Evolutionary conservation across 2,113 vertebrate genomes (phyloP).

Genomic region (Gambusia affinis): DNA sequence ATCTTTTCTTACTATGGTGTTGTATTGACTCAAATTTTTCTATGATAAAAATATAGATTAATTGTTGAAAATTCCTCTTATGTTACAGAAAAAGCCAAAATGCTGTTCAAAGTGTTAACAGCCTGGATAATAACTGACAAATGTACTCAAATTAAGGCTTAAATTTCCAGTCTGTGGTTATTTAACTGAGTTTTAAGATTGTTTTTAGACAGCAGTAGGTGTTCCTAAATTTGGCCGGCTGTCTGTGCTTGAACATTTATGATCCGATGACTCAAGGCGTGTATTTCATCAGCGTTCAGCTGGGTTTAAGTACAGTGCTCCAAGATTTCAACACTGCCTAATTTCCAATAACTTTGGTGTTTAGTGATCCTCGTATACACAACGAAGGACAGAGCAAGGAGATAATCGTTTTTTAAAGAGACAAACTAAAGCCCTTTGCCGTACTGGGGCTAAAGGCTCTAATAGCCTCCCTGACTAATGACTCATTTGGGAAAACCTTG

Average conservation of each 20-base stretch:
- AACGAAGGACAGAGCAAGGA: not conserved
- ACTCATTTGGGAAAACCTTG: not conserved
- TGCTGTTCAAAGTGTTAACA: no score
- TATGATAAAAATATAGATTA: no score
- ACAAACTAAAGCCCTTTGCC: not conserved
- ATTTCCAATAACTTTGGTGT: not conserved
- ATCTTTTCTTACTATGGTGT: no score
- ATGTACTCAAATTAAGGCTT: not conserved
- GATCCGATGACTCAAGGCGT: not conserved
- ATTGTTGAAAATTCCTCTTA: no score
- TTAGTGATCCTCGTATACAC: not conserved
- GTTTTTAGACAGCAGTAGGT: not conserved
- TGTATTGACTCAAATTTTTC: no score
- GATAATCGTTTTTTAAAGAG: no score
- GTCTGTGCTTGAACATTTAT: not conserved
- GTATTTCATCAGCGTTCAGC: slow-evolving; percentile 6
- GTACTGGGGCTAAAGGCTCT: not conserved
- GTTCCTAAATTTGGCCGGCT: not conserved
- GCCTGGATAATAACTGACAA: not conserved
- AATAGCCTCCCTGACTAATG: not conserved
- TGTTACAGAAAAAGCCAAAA: no score
- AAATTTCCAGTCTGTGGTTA: not conserved
- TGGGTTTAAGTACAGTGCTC: not conserved
- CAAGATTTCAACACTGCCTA: not conserved
- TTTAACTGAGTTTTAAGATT: not conserved